These are phyloP conservation scores for Macropus fuliginosus DNA, from an alignment of 2,797 vertebrate genomes.

Conservation along the genomic window DNA sequence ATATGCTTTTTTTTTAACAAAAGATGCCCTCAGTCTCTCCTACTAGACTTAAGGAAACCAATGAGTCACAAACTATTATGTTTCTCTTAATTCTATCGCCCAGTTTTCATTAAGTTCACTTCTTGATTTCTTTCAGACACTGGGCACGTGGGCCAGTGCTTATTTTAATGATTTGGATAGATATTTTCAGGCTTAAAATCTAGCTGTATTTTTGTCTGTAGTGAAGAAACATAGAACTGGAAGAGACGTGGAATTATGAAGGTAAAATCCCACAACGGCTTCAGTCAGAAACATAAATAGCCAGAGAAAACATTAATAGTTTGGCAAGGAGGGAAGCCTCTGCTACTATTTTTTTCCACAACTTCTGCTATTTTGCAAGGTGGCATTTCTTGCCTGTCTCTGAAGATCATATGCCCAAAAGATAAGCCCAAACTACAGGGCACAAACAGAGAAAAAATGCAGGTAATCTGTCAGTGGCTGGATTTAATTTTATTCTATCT, in stretches of 20 bases:
- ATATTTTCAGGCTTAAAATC: conserved; percentile 37
- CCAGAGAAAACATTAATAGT: not conserved
- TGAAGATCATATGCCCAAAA: conserved; percentile 16
- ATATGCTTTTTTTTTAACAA: not conserved
- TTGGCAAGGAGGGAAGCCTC: not conserved
- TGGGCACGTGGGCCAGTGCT: conserved; percentile 9
- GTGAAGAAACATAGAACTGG: conserved; percentile 57
- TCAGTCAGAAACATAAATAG: not conserved
- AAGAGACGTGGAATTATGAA: conserved; percentile 23
- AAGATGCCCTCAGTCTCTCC: conserved; percentile 20
- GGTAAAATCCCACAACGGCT: conserved; percentile 13
- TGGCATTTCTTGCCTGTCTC: conserved; percentile 6
- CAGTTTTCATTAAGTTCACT: conserved; percentile 5
- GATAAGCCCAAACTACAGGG: conserved; percentile 33
- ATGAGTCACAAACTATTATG: conserved; percentile 7
- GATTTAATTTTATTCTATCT: conserved; percentile 54
- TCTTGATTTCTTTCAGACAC: conserved; percentile 25
- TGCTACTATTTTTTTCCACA: conserved; percentile 15
- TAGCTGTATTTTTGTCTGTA: conserved; percentile 36
- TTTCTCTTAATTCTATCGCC: not conserved
- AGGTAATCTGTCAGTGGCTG: not conserved
- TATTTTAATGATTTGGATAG: conserved; percentile 4
- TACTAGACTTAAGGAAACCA: conserved; percentile 10
- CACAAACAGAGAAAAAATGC: not conserved
- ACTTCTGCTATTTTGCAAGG: not conserved